These are phyloP conservation scores for Chelidonichthys spinosus DNA, from an alignment of 2,797 vertebrate species.

Conservation along the genomic window DNA sequence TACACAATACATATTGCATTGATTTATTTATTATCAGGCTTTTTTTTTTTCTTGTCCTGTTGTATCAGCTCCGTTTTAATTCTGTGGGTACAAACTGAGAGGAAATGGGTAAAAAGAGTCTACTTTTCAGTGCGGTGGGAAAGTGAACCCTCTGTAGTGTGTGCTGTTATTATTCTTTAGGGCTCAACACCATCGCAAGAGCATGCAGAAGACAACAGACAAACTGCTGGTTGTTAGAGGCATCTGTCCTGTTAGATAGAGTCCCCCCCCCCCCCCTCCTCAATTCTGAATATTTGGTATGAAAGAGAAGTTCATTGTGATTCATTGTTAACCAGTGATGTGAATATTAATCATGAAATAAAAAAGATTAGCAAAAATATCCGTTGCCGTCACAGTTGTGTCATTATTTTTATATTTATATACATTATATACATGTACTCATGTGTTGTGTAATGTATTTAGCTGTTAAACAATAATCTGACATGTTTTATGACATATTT, in stretches of 20 bases:
- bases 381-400: constrained; percentile 11
- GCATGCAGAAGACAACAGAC: constrained; percentile 80
- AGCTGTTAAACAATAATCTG: too few relatives aligned
- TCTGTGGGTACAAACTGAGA: constrained; percentile 12
- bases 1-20: not conserved
- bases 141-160: constrained; percentile 63
- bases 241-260: constrained; percentile 79
- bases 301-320: constrained; percentile 86
- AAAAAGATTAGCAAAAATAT: constrained; percentile 77
- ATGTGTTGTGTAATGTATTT: not conserved
- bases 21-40: not conserved
- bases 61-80: constrained; percentile 7
- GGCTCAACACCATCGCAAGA: constrained; percentile 75
- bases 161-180: constrained; percentile 68
- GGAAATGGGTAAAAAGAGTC: constrained; percentile 24
- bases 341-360: constrained; percentile 88
- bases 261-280: constrained; percentile 59
- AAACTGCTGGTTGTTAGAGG: constrained; percentile 75
- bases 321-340: constrained; percentile 88
- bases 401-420: constrained; percentile 28
- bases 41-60: not conserved
- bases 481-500: too few relatives aligned
- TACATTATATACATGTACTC: not conserved
- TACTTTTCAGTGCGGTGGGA: constrained; percentile 65
- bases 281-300: constrained; percentile 84